These are phyloP conservation scores for Syngnathus rostellatus DNA, from an alignment of 2,797 vertebrate species.

Conservation along the genomic window DNA sequence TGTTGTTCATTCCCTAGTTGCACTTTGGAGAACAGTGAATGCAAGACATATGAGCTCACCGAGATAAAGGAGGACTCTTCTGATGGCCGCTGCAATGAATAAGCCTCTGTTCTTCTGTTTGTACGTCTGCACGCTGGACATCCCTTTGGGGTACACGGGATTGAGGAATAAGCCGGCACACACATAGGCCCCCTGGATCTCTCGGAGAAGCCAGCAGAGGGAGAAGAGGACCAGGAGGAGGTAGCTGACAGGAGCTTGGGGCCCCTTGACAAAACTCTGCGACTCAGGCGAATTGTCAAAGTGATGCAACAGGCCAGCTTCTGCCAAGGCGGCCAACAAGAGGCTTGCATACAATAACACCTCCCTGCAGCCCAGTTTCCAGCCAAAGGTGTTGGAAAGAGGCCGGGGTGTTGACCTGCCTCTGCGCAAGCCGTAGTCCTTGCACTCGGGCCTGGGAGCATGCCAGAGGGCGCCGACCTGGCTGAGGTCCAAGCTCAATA, in stretches of 20 bases:
- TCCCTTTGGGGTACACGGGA: conserved; percentile 87
- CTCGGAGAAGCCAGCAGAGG: conserved; percentile 77
- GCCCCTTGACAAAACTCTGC: conserved; percentile 44
- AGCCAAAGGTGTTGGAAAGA: conserved; percentile 54
- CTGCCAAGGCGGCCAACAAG: conserved; percentile 71
- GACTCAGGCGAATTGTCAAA: conserved; percentile 63
- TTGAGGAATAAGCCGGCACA: conserved; percentile 86
- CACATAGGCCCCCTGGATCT: conserved; percentile 85
- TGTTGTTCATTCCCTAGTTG: not conserved
- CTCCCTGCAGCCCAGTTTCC: conserved; percentile 72
- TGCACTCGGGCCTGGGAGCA: conserved; percentile 29
- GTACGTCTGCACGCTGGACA: conserved; percentile 77
- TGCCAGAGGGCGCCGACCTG: conserved; percentile 67
- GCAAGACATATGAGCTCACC: conserved; percentile 67
- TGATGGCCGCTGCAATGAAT: conserved; percentile 74
- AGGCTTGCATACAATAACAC: conserved; percentile 72
- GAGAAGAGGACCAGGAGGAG: conserved; percentile 76
- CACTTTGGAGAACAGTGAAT: conserved; percentile 9
- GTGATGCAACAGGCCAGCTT: conserved; percentile 80
- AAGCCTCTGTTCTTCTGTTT: conserved; percentile 78
- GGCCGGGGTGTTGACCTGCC: conserved; percentile 29
- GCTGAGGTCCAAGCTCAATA: conserved; percentile 88
- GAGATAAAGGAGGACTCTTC: conserved; percentile 83
- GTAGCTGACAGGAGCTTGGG: conserved; percentile 78
- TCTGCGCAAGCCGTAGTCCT: conserved; percentile 32